Evolutionary conservation across 1,140 invertebrate genomes (phyloP).

Genomic region (Homarus americanus): DNA sequence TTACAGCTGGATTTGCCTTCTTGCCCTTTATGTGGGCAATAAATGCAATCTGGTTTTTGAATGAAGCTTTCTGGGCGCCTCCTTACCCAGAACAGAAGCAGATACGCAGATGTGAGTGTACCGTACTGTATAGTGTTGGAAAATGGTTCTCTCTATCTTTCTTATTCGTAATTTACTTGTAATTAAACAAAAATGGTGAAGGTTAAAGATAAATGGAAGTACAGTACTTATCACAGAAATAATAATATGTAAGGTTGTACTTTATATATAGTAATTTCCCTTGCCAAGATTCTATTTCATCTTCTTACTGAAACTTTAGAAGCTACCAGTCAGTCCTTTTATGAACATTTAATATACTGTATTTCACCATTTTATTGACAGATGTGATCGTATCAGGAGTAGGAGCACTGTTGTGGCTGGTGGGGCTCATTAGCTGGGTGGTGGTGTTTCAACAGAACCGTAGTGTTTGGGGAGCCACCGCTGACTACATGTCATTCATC

Average conservation of each 20-base stretch:
- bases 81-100: conserved; percentile 63
- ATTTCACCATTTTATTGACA: not conserved
- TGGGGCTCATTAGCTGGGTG: conserved; percentile 41
- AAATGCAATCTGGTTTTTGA: conserved; percentile 50
- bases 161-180: too few relatives aligned
- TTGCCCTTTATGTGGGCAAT: conserved; percentile 59
- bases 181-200: too few relatives aligned
- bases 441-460: conserved; percentile 48
- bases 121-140: not conserved
- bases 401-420: conserved; percentile 50
- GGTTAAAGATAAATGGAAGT: too few relatives aligned
- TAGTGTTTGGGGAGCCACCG: conserved; percentile 40
- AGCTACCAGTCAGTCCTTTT: too few relatives aligned
- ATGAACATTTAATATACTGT: too few relatives aligned
- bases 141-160: too few relatives aligned
- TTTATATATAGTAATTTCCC: too few relatives aligned
- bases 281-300: too few relatives aligned
- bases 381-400: conserved; percentile 58
- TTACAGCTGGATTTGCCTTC: conserved; percentile 41
- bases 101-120: conserved; percentile 52
- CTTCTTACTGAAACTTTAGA: too few relatives aligned
- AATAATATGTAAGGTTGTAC: too few relatives aligned
- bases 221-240: too few relatives aligned
- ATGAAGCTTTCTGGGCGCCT: conserved; percentile 53
- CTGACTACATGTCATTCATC: conserved; percentile 28